Conservation (phyloP, 2,113 vertebrate species). For the Strix aluco region DNA sequence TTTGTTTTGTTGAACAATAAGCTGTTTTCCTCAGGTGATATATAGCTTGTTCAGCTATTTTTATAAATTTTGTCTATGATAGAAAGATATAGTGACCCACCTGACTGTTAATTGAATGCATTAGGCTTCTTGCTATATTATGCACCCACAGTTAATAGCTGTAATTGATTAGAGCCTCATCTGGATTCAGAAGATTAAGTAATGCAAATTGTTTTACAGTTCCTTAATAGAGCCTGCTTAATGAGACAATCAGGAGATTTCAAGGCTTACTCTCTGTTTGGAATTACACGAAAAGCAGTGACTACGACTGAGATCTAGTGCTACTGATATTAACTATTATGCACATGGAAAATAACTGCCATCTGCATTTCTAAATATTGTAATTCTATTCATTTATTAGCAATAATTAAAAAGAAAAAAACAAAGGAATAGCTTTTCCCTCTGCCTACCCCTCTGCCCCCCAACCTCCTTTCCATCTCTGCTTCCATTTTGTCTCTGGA, state of each 20-base stretch:
- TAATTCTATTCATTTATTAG: neutral
- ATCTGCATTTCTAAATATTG: neutral
- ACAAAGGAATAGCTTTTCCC: accelerated
- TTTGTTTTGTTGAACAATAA: neutral
- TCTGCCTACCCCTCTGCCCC: accelerated
- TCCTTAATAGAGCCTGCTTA: conserved; percentile 67
- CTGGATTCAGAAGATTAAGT: conserved; percentile 69
- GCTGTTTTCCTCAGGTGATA: neutral
- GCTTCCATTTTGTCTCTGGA: neutral
- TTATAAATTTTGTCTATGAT: neutral
- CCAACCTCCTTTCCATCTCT: neutral
- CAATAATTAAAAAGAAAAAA: neutral
- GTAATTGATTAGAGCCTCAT: conserved; percentile 73
- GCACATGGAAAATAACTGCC: neutral
- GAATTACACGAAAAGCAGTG: neutral
- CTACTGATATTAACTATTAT: neutral
- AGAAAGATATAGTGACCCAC: neutral
- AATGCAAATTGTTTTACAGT: conserved; percentile 73
- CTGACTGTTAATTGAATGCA: neutral
- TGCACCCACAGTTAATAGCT: conserved; percentile 64
- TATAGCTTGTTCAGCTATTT: neutral
- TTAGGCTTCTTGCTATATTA: conserved; percentile 61
- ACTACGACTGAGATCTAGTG: neutral
- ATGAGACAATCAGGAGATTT: conserved; percentile 72
- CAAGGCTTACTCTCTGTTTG: conserved; percentile 49